Evolutionary conservation across 2,797 vertebrate species (phyloP).

Genomic region (Myotis vivesi): DNA sequence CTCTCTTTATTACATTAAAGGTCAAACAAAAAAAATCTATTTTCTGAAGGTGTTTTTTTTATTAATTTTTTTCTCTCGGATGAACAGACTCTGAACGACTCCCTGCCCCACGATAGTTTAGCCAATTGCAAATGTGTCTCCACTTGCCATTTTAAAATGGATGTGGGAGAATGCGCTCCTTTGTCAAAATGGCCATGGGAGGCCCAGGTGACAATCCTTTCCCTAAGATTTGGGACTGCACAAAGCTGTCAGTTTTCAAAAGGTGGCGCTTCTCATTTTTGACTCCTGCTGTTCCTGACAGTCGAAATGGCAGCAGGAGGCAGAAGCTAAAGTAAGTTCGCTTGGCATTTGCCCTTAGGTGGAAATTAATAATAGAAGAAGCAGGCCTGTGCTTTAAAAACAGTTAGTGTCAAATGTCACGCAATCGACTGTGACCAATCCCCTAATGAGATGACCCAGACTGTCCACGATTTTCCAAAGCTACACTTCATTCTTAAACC

Average conservation of each 20-base stretch:
- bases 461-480: slow-evolving; percentile 78
- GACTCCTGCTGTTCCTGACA: slow-evolving; percentile 86
- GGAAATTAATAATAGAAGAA: slow-evolving; percentile 87
- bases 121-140: slow-evolving; percentile 78
- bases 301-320: slow-evolving; percentile 87
- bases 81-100: slow-evolving; percentile 68
- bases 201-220: slow-evolving; percentile 84
- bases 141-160: slow-evolving; percentile 80
- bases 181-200: slow-evolving; percentile 84
- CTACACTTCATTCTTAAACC: slow-evolving; percentile 71
- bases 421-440: slow-evolving; percentile 75
- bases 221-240: slow-evolving; percentile 82
- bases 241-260: slow-evolving; percentile 87
- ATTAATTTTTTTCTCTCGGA: background rate
- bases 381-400: slow-evolving; percentile 80
- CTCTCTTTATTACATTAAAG: slow-evolving; percentile 41
- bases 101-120: slow-evolving; percentile 63
- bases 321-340: slow-evolving; percentile 83
- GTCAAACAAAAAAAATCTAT: slow-evolving; percentile 55
- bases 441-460: slow-evolving; percentile 80
- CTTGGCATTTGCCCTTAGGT: slow-evolving; percentile 85
- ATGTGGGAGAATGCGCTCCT: slow-evolving; percentile 82
- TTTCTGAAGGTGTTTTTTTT: background rate
- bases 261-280: slow-evolving; percentile 85
- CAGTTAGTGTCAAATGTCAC: slow-evolving; percentile 77